Evolutionary conservation across 1,140 invertebrate species (phyloP).

Genomic region (Choristoneura fumiferana): DNA sequence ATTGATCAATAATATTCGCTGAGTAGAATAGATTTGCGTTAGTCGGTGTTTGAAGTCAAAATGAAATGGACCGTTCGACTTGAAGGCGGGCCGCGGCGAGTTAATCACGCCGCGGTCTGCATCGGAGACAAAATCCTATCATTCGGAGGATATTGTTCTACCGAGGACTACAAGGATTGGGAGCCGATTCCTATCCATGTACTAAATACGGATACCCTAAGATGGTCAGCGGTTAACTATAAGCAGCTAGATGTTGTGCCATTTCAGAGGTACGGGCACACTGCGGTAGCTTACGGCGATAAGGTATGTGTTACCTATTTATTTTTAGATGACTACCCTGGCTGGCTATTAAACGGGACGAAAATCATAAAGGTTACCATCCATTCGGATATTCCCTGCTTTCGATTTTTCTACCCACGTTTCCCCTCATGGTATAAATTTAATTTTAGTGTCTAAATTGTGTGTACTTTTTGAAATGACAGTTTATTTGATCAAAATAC

Average conservation of each 20-base stretch:
- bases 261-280: slow-evolving; percentile 89
- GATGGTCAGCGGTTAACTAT: slow-evolving; percentile 76
- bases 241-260: slow-evolving; percentile 49
- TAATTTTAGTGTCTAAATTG: too few relatives aligned
- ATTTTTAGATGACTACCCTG: neutral
- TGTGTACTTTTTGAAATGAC: too few relatives aligned
- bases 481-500: too few relatives aligned
- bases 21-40: neutral
- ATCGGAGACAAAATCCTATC: slow-evolving; percentile 91
- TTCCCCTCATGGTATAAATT: too few relatives aligned
- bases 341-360: too few relatives aligned
- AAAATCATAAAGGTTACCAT: too few relatives aligned
- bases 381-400: too few relatives aligned
- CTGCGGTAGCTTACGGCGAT: slow-evolving; percentile 87
- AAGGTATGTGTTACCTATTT: slow-evolving; percentile 73
- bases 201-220: slow-evolving; percentile 86
- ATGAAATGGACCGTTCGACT: slow-evolving; percentile 88
- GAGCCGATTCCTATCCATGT: slow-evolving; percentile 92
- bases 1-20: slow-evolving; percentile 17
- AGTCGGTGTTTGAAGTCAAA: slow-evolving; percentile 22
- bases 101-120: slow-evolving; percentile 95
- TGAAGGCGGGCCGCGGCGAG: slow-evolving; percentile 87
- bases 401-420: too few relatives aligned
- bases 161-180: slow-evolving; percentile 83
- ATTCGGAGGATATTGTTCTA: slow-evolving; percentile 94